Conservation (phyloP, 92 coral and sea anemone genomes). For the Epizoanthus ramosus region DNA sequence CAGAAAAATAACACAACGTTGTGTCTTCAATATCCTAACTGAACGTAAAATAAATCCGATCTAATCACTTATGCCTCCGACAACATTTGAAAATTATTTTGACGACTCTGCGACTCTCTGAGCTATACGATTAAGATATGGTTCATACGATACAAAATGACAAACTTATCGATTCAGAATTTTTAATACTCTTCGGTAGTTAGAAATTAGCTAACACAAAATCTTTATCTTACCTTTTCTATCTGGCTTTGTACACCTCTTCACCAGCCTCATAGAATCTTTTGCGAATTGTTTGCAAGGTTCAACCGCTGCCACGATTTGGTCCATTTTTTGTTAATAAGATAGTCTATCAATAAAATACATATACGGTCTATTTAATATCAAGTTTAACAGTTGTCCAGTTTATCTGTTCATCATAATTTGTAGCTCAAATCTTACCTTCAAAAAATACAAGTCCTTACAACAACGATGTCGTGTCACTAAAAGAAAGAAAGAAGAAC, state of each 20-base stretch:
- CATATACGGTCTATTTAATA: not conserved
- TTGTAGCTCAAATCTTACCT: not conserved
- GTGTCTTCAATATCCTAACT: no score
- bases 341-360: conserved; percentile 33
- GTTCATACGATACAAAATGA: no score
- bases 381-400: no score
- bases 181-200: not conserved
- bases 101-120: no score
- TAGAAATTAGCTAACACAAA: not conserved
- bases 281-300: conserved; percentile 99
- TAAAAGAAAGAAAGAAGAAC: conserved; percentile 37
- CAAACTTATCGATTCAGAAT: not conserved
- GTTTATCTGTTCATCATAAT: not conserved
- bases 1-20: no score
- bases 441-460: not conserved
- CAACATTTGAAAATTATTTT: no score
- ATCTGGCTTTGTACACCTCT: conserved; percentile 98
- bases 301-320: conserved; percentile 87
- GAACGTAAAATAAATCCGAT: no score
- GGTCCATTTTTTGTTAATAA: conserved; percentile 77
- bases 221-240: conserved; percentile 80
- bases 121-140: no score
- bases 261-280: conserved; percentile 96
- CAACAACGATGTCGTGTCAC: conserved; percentile 85
- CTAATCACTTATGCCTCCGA: no score